Conservation (phyloP, 2,113 vertebrate genomes). For the Gavia stellata region DNA sequence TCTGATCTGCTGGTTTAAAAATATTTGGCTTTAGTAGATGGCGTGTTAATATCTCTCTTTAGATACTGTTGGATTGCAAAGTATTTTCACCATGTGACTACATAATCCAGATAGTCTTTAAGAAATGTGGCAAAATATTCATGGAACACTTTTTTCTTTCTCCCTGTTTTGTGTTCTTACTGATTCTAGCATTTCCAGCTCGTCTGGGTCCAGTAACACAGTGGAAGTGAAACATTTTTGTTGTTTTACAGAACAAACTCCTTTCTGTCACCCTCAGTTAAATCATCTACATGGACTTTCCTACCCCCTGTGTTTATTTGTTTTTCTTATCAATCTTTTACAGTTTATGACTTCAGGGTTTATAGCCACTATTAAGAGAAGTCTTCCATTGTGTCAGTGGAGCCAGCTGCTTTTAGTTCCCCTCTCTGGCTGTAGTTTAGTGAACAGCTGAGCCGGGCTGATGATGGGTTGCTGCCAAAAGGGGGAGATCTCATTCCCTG, state of each 20-base stretch:
- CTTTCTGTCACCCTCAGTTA: neutral
- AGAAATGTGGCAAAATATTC: neutral
- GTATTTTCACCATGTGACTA: neutral
- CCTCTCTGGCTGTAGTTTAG: neutral
- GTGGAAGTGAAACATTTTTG: neutral
- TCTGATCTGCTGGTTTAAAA: slow-evolving; percentile 17
- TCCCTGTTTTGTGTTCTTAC: neutral
- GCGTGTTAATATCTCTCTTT: neutral
- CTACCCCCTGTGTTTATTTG: neutral
- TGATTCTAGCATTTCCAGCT: neutral
- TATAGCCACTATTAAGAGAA: neutral
- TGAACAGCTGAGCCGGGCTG: neutral
- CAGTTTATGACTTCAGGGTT: neutral
- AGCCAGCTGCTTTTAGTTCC: neutral
- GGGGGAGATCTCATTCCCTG: neutral
- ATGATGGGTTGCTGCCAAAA: neutral
- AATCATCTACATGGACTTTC: neutral
- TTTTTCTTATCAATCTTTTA: neutral
- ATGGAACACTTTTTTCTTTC: neutral
- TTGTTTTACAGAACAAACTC: neutral
- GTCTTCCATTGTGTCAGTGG: neutral
- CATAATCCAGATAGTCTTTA: neutral
- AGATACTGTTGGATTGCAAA: neutral
- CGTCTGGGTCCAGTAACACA: neutral
- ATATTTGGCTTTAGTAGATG: neutral